These are phyloP conservation scores for Choloepus didactylus DNA, from an alignment of 2,797 vertebrate species.

Conservation along the genomic window DNA sequence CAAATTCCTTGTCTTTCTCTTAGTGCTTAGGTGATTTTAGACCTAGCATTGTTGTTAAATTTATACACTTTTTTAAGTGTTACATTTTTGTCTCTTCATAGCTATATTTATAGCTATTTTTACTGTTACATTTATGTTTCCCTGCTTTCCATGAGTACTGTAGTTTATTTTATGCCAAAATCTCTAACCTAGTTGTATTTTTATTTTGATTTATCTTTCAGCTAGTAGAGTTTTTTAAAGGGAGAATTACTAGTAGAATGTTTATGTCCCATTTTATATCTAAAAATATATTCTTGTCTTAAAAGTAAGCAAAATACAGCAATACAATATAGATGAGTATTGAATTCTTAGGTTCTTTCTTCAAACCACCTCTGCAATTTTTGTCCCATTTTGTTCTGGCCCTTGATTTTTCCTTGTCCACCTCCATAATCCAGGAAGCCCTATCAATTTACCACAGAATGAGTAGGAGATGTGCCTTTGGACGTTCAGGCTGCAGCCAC, in stretches of 20 bases:
- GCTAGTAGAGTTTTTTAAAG: constrained; percentile 59
- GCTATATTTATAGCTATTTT: constrained; percentile 22
- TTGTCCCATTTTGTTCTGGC: background rate
- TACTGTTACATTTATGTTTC: constrained; percentile 63
- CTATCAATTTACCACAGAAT: background rate
- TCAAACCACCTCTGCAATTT: background rate
- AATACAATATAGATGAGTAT: background rate
- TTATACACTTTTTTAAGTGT: constrained; percentile 7
- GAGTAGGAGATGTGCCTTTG: background rate
- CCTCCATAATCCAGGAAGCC: background rate
- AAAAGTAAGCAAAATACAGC: constrained; percentile 23
- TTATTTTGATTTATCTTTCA: constrained; percentile 64
- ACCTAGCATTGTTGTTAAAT: constrained; percentile 32
- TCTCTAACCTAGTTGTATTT: constrained; percentile 52
- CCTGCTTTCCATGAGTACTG: background rate
- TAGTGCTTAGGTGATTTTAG: constrained; percentile 8
- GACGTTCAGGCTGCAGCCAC: background rate
- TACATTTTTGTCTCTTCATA: constrained; percentile 32
- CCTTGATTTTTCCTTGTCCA: constrained; percentile 1
- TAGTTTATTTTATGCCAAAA: constrained; percentile 46
- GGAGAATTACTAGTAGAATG: constrained; percentile 25
- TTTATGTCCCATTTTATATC: constrained; percentile 62
- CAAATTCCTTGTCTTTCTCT: background rate
- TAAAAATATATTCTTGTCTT: constrained; percentile 62
- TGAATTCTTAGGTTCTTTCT: constrained; percentile 32